Evolutionary conservation across 2,888 invertebrate species (phyloP), one percentile per base, ranked within the genome.

Genomic region (Stramonita haemastoma): DNA sequence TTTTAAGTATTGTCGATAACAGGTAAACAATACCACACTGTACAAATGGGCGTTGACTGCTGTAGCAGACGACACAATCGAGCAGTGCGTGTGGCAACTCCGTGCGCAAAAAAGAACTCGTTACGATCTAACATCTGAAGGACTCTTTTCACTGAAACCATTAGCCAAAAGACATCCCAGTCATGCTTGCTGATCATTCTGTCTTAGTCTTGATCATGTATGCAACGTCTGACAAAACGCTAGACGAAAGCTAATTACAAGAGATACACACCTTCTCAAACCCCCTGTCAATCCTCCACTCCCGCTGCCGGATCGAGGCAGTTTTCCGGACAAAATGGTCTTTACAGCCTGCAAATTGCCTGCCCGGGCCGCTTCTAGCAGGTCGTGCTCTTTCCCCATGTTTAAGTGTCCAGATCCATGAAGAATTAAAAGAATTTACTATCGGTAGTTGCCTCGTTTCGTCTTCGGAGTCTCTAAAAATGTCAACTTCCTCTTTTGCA

Each of bases 341-440:
- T 98, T 98, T 93, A 98, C 98, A 94, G 98, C 97, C 93, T 97
- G 97, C 95, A 97, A 97, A 96, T 99, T 98, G 96, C 99, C 99
- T 97, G 97, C 98, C 95, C 99, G 97, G 93, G 99, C 98, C 94
- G 98, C 99, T 96, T 99, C 99, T 96, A 99, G 97, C 96, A 99
- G 97, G 97, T 99, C 99, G 96, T 98, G 98, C 96, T 99, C 99
- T 97, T 98, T 98, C 96, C 99, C 99, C 98, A 99, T 99, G 60
- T 85, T 88, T 83, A 89, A 19, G 57, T 32, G 87, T 70, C 77
- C 79, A 32, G 46, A 81, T 36, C 86, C 89, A 89, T 85, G 19
- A 34, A 34, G 70, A 88, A 88, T 34, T n/a, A 19, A 83, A 36
- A 26, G n/a, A 36, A 88, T 34, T 83, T 88, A 66, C 22, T 70